Conservation (phyloP, 2,797 vertebrate genomes). For the Paramormyrops hopkinsi region DNA sequence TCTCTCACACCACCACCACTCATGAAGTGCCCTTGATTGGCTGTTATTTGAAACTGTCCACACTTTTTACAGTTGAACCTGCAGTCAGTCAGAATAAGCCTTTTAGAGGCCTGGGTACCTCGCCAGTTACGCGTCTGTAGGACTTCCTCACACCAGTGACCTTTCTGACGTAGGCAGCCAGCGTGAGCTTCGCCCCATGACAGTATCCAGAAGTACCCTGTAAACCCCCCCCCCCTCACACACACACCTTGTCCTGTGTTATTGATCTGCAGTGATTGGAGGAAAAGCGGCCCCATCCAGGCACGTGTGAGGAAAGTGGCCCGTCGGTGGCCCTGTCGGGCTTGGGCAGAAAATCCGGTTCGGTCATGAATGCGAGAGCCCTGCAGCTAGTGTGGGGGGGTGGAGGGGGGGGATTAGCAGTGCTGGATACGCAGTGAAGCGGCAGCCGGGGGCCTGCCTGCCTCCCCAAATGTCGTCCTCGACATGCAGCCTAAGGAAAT, state of each 20-base stretch:
- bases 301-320: background rate
- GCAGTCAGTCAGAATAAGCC: background rate
- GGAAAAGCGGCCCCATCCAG: background rate
- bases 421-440: background rate
- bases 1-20: conserved; percentile 28
- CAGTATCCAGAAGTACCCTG: background rate
- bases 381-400: background rate
- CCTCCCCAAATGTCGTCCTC: background rate
- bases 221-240: background rate
- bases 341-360: background rate
- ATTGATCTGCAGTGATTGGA: background rate
- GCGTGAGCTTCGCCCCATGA: background rate
- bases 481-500: background rate
- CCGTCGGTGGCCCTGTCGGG: background rate
- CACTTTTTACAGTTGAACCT: background rate
- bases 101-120: background rate
- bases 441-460: too few species aligned
- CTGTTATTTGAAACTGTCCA: background rate
- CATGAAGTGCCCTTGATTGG: background rate
- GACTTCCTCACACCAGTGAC: background rate
- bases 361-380: background rate
- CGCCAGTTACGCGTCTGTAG: background rate
- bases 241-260: background rate
- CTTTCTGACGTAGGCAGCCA: background rate
- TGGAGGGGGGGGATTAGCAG: background rate